Percentiles rank a stretch among this genome's conserved stretches.
phyloP scores from a whole-genome alignment of 2,888 invertebrate genomes.

The Zaprionus obscuricornis region DNA sequence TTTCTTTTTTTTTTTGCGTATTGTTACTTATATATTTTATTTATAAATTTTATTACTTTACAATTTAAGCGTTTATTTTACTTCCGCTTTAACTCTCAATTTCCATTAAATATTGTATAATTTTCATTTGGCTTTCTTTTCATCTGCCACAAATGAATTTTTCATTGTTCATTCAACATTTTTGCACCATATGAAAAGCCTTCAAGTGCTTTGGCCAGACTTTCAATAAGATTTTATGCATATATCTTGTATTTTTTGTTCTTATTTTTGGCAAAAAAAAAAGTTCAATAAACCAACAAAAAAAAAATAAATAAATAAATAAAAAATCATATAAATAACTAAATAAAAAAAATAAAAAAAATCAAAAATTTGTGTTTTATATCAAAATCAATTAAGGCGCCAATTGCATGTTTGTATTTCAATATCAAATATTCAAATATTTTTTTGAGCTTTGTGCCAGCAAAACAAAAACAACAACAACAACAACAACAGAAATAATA shows the following conservation, averaged over 20 bases:
- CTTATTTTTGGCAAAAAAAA: conserved; percentile 25
- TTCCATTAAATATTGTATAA: not conserved
- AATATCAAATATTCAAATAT: conserved; percentile 41
- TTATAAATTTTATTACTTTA: not conserved
- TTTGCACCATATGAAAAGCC: conserved; percentile 65
- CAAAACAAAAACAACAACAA: conserved; percentile 19
- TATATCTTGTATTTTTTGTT: conserved; percentile 6
- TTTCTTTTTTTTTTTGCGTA: too few species aligned
- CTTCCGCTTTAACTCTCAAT: not conserved
- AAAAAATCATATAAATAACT: not conserved
- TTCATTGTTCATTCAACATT: conserved; percentile 53
- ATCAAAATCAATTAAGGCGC: conserved; percentile 75
- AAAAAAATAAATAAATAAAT: not conserved
- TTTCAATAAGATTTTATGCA: conserved; percentile 25
- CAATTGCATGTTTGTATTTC: conserved; percentile 63
- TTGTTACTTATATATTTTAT: not conserved
- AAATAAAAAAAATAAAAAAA: conserved; percentile 14
- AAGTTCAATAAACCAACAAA: conserved; percentile 64
- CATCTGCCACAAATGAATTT: conserved; percentile 10
- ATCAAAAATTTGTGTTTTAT: conserved; percentile 59
- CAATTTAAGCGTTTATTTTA: not conserved
- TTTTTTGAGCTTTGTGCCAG: conserved; percentile 21
- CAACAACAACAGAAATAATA: conserved; percentile 5
- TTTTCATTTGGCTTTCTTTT: not conserved
- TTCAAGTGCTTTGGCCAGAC: conserved; percentile 50